Evolutionary conservation across 2,113 vertebrate genomes (phyloP), one percentile per base, ranked within the genome.

Genomic region (Sprattus sprattus): DNA sequence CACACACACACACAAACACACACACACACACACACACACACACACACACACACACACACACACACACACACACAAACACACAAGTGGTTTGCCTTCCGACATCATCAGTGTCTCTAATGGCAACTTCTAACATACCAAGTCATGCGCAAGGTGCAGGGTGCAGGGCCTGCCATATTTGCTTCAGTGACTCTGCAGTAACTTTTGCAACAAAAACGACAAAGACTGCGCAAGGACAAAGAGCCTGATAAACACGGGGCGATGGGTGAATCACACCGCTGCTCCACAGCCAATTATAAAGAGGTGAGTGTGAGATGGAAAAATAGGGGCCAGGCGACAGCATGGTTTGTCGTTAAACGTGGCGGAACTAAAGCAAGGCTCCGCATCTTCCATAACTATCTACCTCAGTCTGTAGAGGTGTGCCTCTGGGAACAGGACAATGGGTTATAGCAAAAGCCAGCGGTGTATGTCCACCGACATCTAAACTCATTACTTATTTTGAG

Each of bases 81-180:
- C 22, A 75, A 11, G 60, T 78, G 88, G 81, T 85, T 85, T 75
- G 75, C 88, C 89, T 91, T 89, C 64, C 83, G 32, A 87, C 81
- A 60, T 88, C 83, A 89, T 91, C 91, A 90, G 89, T 89, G 84
- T 92, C 90, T 88, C 88, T 88, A 87, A 82, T 67, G 82, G 82
- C 85, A 88, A 82, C 88, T 85, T 85, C 89, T 91, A 91, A 94
- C 88, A 88, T 85, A 88, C 87, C 88, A 87, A 89, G 93, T 93
- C 92, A 87, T 86, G 87, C 88, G 88, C 64, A 81, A 75, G 82
- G 90, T 92, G 88, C 83, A 85, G 88, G 84, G 84, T 85, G 81
- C 45, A 32, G 18, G 83, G 46, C 60, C 75, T 82, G 81, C 85
- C 81, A 91, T 87, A 90, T 93, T 89, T 88, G 90, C 71, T 3